These are phyloP conservation scores for Folsomia candida DNA, from an alignment of 2,888 invertebrate species.

Conservation along the genomic window DNA sequence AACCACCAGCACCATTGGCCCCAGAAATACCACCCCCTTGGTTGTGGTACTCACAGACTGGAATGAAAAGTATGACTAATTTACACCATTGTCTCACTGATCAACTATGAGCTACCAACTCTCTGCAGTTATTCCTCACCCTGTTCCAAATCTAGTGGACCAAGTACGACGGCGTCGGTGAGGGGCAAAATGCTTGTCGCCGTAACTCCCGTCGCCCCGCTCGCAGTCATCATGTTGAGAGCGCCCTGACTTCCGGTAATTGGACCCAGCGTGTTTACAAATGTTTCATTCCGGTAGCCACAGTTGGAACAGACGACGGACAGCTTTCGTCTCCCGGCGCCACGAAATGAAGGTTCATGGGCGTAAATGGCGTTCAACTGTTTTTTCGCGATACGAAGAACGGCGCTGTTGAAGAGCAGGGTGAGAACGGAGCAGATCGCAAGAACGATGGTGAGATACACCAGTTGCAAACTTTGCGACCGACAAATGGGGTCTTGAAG, in stretches of 20 bases:
- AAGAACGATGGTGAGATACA: constrained; percentile 48
- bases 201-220: not conserved
- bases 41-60: not conserved
- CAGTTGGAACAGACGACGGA: constrained; percentile 50
- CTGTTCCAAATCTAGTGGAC: constrained; percentile 28
- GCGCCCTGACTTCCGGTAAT: not conserved
- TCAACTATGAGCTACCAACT: not conserved
- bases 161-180: constrained; percentile 32
- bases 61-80: not conserved
- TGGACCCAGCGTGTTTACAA: constrained; percentile 42
- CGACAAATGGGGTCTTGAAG: constrained; percentile 44
- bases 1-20: not conserved
- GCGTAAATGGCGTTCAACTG: constrained; percentile 50
- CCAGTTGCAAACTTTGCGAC: constrained; percentile 47
- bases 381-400: constrained; percentile 48
- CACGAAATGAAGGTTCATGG: constrained; percentile 35
- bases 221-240: constrained; percentile 4
- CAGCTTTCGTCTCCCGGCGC: constrained; percentile 37
- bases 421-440: constrained; percentile 50
- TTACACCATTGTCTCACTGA: not conserved
- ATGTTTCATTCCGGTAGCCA: constrained; percentile 49
- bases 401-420: constrained; percentile 49
- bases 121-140: not conserved
- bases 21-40: not conserved
- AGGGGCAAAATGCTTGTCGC: constrained; percentile 24